Conservation (phyloP, 2,888 invertebrate species). For the Arrhopalites spinosus region DNA sequence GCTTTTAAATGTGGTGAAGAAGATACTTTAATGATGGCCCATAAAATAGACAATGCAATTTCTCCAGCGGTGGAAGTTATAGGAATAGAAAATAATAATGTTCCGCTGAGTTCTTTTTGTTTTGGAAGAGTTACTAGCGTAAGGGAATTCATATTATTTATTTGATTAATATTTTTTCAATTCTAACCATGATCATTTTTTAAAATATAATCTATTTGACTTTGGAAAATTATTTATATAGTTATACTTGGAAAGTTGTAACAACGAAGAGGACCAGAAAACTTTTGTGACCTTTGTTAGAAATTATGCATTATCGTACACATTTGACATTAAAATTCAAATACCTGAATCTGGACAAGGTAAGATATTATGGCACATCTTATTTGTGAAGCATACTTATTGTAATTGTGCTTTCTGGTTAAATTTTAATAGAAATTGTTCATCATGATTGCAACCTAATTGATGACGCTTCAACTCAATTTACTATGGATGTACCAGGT, state of each 20-base stretch:
- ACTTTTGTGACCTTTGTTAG: slow-evolving; percentile 38
- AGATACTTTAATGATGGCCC: slow-evolving; percentile 24
- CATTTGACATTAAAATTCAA: slow-evolving; percentile 39
- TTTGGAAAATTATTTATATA: slow-evolving; percentile 16
- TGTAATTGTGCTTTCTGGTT: too few species aligned
- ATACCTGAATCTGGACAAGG: background rate
- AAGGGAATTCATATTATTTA: slow-evolving; percentile 21
- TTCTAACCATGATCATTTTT: background rate
- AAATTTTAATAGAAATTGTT: too few species aligned
- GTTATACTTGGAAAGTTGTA: slow-evolving; percentile 41
- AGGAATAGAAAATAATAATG: slow-evolving; percentile 14
- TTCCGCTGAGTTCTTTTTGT: slow-evolving; percentile 19
- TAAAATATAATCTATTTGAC: background rate
- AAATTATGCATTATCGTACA: slow-evolving; percentile 36
- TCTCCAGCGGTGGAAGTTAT: background rate
- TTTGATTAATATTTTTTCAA: background rate
- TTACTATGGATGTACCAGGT: slow-evolving; percentile 24
- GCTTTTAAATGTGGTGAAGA: slow-evolving; percentile 7
- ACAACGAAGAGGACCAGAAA: slow-evolving; percentile 16
- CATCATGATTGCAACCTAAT: background rate
- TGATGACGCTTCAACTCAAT: background rate
- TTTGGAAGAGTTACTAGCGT: slow-evolving; percentile 43
- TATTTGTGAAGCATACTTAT: too few species aligned
- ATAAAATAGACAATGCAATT: slow-evolving; percentile 12
- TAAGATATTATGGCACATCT: background rate